Evolutionary conservation across 2,113 vertebrate genomes (phyloP).

Genomic region (Elachura formosa): DNA sequence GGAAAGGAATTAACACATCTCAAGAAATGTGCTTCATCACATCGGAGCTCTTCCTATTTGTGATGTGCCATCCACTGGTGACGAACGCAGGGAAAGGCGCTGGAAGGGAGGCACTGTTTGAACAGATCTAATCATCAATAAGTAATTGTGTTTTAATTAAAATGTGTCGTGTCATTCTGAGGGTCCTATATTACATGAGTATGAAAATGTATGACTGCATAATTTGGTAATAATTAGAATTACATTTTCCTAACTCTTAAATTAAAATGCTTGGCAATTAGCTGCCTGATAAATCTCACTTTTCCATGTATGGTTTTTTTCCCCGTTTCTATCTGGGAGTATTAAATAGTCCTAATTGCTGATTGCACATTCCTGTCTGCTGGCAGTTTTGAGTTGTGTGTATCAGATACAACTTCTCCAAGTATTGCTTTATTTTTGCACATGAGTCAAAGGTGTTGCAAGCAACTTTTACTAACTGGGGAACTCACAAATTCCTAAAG

Average conservation of each 20-base stretch:
- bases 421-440: background rate
- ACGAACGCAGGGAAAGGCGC: background rate
- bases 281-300: background rate
- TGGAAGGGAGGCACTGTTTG: background rate
- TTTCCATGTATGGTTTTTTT: background rate
- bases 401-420: background rate
- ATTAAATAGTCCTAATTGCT: background rate
- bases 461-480: fast-evolving
- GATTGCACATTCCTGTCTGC: background rate
- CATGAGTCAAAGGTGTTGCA: background rate
- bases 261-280: constrained; percentile 12
- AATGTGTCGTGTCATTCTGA: background rate
- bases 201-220: background rate
- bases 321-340: background rate
- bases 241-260: background rate
- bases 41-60: background rate
- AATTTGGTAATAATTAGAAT: constrained; percentile 5
- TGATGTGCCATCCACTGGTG: background rate
- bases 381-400: background rate
- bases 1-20: background rate
- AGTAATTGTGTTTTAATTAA: constrained; percentile 30
- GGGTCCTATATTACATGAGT: background rate
- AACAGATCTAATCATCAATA: background rate
- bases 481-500: background rate
- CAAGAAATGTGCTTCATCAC: fast-evolving